Percentiles rank a stretch among this genome's conserved stretches.
phyloP scores from a whole-genome alignment of 2,888 invertebrate genomes.

The Geotrupes spiniger region DNA sequence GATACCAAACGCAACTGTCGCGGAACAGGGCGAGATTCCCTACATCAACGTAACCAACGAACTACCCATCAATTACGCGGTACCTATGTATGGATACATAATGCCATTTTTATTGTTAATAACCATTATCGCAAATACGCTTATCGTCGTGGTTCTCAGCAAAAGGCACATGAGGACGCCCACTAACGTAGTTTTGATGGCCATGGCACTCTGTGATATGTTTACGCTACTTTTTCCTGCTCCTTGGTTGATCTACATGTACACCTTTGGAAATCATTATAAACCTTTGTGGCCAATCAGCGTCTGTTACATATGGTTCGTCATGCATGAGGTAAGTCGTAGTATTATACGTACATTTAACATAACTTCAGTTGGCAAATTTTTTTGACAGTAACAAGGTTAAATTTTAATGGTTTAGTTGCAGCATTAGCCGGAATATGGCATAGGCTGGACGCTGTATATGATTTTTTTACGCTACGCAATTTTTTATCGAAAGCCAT shows the following conservation, averaged over 20 bases:
- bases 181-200: conserved; percentile 88
- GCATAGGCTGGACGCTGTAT: too few relatives aligned
- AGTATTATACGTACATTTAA: not conserved
- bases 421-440: too few relatives aligned
- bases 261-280: conserved; percentile 83
- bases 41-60: conserved; percentile 66
- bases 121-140: conserved; percentile 86
- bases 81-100: conserved; percentile 73
- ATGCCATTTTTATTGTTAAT: conserved; percentile 82
- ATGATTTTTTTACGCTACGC: too few relatives aligned
- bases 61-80: conserved; percentile 64
- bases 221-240: conserved; percentile 87
- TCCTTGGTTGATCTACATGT: conserved; percentile 90
- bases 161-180: conserved; percentile 90
- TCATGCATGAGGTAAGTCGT: conserved; percentile 72
- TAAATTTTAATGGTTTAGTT: too few relatives aligned
- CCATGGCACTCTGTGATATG: conserved; percentile 96
- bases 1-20: not conserved
- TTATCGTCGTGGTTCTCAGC: conserved; percentile 86
- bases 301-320: conserved; percentile 76
- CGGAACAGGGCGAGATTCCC: not conserved
- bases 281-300: conserved; percentile 72
- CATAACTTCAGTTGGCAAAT: not conserved
- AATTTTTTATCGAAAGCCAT: too few relatives aligned
- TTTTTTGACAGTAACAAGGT: too few relatives aligned